phyloP scores from a whole-genome alignment of 2,797 vertebrate genomes.

The Pipistrellus pygmaeus region DNA sequence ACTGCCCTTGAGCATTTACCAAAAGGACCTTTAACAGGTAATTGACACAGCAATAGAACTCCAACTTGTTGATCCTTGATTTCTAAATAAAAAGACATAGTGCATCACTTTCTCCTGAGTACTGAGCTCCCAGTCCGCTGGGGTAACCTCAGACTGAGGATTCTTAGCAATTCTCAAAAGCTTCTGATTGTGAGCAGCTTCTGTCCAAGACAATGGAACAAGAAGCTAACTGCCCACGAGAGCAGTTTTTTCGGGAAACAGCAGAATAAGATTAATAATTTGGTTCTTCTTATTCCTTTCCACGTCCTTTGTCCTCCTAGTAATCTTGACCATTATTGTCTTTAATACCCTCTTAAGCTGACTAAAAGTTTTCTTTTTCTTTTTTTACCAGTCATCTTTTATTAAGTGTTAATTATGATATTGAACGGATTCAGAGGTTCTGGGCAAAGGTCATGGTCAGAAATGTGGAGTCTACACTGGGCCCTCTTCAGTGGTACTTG shows the following conservation, averaged over 20 bases:
- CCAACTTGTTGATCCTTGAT: slow-evolving; percentile 5
- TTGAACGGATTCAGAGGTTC: not conserved
- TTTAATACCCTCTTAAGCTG: slow-evolving; percentile 21
- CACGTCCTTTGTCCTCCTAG: not conserved
- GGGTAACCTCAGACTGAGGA: not conserved
- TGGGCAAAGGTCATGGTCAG: not conserved
- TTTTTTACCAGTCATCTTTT: not conserved
- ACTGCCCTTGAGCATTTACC: not conserved
- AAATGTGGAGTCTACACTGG: not conserved
- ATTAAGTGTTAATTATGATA: not conserved
- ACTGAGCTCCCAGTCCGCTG: not conserved
- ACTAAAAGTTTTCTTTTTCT: not conserved
- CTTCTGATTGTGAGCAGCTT: not conserved
- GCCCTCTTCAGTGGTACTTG: not conserved
- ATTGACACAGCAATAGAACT: not conserved
- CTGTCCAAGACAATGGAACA: not conserved
- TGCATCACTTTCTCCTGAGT: not conserved
- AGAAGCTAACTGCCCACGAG: not conserved
- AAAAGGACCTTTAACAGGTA: not conserved
- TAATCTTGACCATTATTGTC: not conserved
- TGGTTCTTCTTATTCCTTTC: not conserved
- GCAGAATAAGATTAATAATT: not conserved
- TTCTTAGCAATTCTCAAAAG: not conserved
- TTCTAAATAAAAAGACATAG: not conserved
- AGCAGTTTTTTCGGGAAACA: not conserved